These are phyloP conservation scores for Platichthys stellatus DNA, from an alignment of 2,113 vertebrate species.

Conservation along the genomic window DNA sequence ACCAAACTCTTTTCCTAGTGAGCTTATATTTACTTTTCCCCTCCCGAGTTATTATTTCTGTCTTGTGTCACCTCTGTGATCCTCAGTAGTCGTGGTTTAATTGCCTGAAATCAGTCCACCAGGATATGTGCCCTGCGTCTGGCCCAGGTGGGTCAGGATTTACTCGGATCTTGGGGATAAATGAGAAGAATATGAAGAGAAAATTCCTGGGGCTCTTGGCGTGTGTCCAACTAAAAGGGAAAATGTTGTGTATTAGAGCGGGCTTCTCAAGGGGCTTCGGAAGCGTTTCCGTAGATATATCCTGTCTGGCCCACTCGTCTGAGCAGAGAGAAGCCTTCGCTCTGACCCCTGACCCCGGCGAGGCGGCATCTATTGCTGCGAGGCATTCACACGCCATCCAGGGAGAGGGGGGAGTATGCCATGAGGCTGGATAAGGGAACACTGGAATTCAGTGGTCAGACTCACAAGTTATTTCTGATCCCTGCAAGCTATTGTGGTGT, in stretches of 20 bases:
- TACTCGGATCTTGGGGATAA: constrained; percentile 61
- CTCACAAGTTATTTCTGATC: constrained; percentile 78
- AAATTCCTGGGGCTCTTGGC: constrained; percentile 58
- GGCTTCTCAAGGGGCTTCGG: constrained; percentile 66
- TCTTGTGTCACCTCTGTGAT: constrained; percentile 7
- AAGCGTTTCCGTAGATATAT: constrained; percentile 74
- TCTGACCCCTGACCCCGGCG: constrained; percentile 73
- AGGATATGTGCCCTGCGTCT: constrained; percentile 43
- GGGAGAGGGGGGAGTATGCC: constrained; percentile 53
- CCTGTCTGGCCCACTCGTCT: constrained; percentile 79
- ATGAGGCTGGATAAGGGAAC: constrained; percentile 71
- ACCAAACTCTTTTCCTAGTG: neutral
- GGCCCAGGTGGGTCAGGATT: constrained; percentile 47
- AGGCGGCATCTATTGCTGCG: constrained; percentile 72
- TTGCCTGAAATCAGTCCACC: neutral
- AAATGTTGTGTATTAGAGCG: constrained; percentile 60
- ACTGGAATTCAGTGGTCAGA: constrained; percentile 74
- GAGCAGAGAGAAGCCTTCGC: constrained; percentile 72
- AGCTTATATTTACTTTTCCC: neutral
- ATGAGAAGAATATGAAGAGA: constrained; percentile 70
- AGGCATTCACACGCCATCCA: constrained; percentile 78
- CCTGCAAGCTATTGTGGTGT: constrained; percentile 71
- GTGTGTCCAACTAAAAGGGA: constrained; percentile 53
- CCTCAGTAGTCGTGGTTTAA: constrained; percentile 14
- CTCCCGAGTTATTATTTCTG: neutral